Base-by-base conservation (phyloP, 2,113 vertebrate species). In the Tenrec ecaudatus region DNA sequence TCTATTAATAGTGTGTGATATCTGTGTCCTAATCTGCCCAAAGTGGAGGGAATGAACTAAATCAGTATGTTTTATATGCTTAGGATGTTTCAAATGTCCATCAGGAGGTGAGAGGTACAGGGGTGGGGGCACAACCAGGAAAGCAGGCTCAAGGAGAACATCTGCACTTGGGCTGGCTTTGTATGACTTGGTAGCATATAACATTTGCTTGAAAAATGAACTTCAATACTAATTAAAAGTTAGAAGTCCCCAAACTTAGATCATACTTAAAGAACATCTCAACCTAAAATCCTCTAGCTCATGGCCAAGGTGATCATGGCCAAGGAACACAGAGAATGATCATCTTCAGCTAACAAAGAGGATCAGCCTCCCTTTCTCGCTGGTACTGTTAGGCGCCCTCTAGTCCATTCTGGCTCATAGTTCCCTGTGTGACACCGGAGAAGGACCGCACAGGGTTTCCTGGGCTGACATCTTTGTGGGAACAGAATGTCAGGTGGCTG, bases 221-320 rank as follows among this genome's bases (percentile, higher is more conserved):
- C 19, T 78, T 33, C 1, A 25, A 38, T 31, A 40, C n/a, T 86
- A 82, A 86, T 29, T 47, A 71, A 90, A n/a, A 75, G 20, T 76
- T 77, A 86, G 11, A 88, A 93, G 91, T 53, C 2, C 47, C 76
- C 5, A n/a, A 85, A 85, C 40, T 76, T 27, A 82, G 23, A 25
- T 66, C 76, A 90, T 62, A 73, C 73, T 31, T 47, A 92, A 94
- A 79, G 66, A 38, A 29, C 20, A 22, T n/a, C 80, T 31, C 47
- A 73, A 20, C 12, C 80, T 43, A 92, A 92, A 71, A 43, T 76
- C 15, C 86, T 87, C n/a, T n/a, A n/a, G 88, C 73, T 86, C 58
- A 88, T 2, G 12, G 27, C 31, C 36, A 60, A 58, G 1, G 88
- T 87, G 88, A 77, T 86, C 58, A 88, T 2, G 12, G 27, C 31